Evolutionary conservation across 2,797 vertebrate species (phyloP).

Genomic region (Onychomys torridus): DNA sequence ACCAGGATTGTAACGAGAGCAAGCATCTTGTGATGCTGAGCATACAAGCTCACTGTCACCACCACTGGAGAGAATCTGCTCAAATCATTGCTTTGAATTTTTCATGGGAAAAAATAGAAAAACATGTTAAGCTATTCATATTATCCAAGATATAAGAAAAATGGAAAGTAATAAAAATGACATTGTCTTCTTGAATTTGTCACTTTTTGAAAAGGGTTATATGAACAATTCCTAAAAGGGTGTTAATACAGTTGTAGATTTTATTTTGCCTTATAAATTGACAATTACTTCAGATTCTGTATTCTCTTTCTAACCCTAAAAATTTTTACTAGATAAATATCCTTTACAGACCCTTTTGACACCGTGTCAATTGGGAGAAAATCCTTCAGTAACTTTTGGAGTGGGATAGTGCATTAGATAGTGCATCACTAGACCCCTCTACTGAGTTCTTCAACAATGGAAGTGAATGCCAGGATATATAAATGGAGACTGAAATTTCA

Average conservation of each 20-base stretch:
- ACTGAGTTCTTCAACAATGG: background rate
- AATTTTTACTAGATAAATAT: background rate
- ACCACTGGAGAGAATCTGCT: background rate
- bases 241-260: background rate
- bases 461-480: background rate
- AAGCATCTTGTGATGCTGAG: background rate
- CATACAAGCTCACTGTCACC: background rate
- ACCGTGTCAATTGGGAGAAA: background rate
- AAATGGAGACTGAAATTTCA: background rate
- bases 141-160: background rate
- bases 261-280: conserved; percentile 23
- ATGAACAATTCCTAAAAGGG: conserved; percentile 1
- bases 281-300: background rate
- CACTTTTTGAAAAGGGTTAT: background rate
- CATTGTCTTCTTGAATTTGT: background rate
- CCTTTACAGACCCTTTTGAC: background rate
- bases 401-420: background rate
- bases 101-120: background rate
- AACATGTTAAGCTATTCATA: background rate
- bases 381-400: background rate
- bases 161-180: background rate
- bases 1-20: background rate
- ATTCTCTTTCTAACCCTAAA: conserved; percentile 7
- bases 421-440: too few species aligned
- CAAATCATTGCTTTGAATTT: background rate